Base-by-base conservation (phyloP, 2,797 vertebrate species). In the Sebastes glaucus region DNA sequence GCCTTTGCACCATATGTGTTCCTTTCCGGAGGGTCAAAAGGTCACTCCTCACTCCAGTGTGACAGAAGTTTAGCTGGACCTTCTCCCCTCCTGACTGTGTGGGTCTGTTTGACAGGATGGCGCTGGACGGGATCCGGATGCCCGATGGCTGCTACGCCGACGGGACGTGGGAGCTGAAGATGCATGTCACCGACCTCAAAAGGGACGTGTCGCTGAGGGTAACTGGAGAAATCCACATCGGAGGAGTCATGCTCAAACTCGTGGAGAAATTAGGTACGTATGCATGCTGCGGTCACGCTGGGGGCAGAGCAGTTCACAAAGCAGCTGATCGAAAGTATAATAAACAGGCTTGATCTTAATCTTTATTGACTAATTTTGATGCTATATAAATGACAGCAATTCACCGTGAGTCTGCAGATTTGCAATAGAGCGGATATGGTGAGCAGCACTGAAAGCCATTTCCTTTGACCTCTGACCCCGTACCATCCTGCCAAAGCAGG, bases 61-160 rank as follows among this genome's bases (percentile, higher is more conserved):
- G 81, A 76, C 61, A 46, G 20, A 59, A 76, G 2, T 67, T 78
- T 42, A 32, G 57, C 67, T 28, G 35, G 32, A 25, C 25, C 18
- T 61, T 62, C 22, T 6, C 7, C n/a, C 60, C 23, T 20, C 38
- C 23, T 85, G 49, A 84, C 59, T 42, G 27, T 42, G 32, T 74
- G 20, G 49, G 18, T 89, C 33, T 87, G 42, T 88, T 71, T 84
- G 22, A 13, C 87, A 96, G 95, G 93, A 99, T 99, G 98, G 98
- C 98, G 87, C 95, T 99, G 96, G 98, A 99, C 81, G 98, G 98
- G 94, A 99, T 99, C 93, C 96, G 98, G 94, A 99, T 99, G 98
- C 98, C 98, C 84, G 98, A 99, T 94, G 98, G 98, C 97, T 99
- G 98, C 94, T 99, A 99, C 53, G 98, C 98, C 7, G 98, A 99